phyloP scores from a whole-genome alignment of 2,113 vertebrate genomes.

The Rhinoptilus africanus region DNA sequence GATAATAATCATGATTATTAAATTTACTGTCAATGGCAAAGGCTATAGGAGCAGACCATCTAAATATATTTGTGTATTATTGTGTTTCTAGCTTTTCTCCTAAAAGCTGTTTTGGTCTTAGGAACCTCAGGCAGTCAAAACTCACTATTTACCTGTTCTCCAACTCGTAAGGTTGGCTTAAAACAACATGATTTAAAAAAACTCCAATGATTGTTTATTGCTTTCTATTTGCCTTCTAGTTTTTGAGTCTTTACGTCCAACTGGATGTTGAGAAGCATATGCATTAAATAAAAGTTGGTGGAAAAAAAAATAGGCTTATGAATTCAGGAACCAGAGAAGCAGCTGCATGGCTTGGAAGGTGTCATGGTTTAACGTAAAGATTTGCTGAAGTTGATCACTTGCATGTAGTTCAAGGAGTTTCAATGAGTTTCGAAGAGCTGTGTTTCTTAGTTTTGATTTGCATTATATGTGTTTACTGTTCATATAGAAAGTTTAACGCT shows the following conservation, averaged over 20 bases:
- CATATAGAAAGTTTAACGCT: background rate
- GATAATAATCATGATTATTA: background rate
- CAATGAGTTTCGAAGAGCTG: background rate
- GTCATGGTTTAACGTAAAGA: background rate
- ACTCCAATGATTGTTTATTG: background rate
- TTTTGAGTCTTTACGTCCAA: background rate
- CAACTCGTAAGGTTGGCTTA: background rate
- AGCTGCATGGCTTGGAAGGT: background rate
- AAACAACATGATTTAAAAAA: background rate
- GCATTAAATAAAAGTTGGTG: background rate
- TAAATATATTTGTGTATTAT: background rate
- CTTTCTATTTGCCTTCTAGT: background rate
- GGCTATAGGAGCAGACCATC: background rate
- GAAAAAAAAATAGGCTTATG: background rate
- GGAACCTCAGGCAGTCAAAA: background rate
- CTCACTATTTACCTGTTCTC: background rate
- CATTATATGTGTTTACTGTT: background rate
- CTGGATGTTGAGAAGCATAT: background rate
- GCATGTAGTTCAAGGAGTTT: background rate
- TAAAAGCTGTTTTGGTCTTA: background rate
- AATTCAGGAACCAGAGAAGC: background rate
- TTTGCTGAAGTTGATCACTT: background rate
- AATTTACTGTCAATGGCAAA: background rate
- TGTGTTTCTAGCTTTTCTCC: background rate
- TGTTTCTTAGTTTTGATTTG: background rate